Conservation (phyloP, 2,888 invertebrate genomes). For the Ichneumoninae sp. region DNA sequence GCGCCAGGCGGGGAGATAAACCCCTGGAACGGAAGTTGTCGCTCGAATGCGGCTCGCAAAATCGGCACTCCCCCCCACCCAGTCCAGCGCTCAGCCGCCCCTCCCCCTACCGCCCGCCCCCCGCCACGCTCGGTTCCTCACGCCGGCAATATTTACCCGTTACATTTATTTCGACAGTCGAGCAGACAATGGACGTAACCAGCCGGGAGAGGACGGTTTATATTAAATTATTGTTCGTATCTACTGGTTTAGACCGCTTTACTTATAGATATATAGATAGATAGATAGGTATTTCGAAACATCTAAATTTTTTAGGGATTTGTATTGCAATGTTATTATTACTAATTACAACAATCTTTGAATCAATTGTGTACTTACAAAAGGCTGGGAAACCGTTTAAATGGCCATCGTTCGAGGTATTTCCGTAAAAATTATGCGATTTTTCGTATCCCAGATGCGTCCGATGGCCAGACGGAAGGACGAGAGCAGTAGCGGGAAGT, state of each 20-base stretch:
- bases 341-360: neutral
- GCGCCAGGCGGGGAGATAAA: conserved; percentile 71
- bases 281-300: too few species aligned
- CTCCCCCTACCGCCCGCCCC: too few species aligned
- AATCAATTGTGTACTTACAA: conserved; percentile 82
- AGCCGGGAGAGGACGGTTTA: conserved; percentile 37
- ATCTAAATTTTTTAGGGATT: too few species aligned
- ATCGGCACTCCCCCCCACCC: conserved; percentile 4
- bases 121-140: neutral
- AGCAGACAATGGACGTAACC: conserved; percentile 43
- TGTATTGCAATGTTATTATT: neutral
- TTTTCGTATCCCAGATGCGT: conserved; percentile 82
- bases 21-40: conserved; percentile 59
- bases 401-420: conserved; percentile 79
- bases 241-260: neutral
- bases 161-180: conserved; percentile 35
- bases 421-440: conserved; percentile 72
- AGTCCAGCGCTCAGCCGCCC: too few species aligned
- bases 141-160: conserved; percentile 18
- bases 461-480: conserved; percentile 73
- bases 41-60: conserved; percentile 48
- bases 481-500: conserved; percentile 15
- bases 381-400: conserved; percentile 85
- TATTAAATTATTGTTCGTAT: conserved; percentile 29
- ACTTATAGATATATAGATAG: too few species aligned